A percentile compares a stretch with the other conserved stretches of the same genome.
Evolutionary conservation across 2,888 invertebrate species (phyloP).

Genomic region (Cinara cedri): DNA sequence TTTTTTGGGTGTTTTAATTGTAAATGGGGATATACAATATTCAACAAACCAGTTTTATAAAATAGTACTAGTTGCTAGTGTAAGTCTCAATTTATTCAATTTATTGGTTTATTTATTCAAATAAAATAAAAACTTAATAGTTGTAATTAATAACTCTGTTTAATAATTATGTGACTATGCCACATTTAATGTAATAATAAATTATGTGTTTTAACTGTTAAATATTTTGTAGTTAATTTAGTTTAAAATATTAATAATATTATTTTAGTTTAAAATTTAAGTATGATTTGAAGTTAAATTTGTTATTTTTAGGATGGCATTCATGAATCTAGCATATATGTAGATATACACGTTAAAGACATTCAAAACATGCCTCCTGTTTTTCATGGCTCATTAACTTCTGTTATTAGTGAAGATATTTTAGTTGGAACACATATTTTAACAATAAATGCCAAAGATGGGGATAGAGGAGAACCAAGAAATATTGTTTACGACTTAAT

Average conservation of each 20-base stretch:
- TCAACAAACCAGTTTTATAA: constrained; percentile 79
- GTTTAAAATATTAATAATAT: not conserved
- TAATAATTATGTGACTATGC: not conserved
- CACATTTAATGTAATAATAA: not conserved
- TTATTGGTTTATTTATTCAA: not conserved
- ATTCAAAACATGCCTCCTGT: constrained; percentile 87
- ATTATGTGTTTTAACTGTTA: not conserved
- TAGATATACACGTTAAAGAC: constrained; percentile 80
- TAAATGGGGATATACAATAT: constrained; percentile 76
- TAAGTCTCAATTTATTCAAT: too few species aligned
- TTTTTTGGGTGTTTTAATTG: constrained; percentile 72
- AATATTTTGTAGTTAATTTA: not conserved
- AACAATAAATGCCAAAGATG: constrained; percentile 81
- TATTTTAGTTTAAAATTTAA: constrained; percentile 18
- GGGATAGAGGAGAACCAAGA: constrained; percentile 82
- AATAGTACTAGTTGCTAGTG: constrained; percentile 77
- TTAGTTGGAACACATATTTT: constrained; percentile 82
- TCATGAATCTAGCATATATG: constrained; percentile 74
- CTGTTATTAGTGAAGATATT: constrained; percentile 80
- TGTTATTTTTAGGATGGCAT: constrained; percentile 73
- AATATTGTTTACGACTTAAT: constrained; percentile 79
- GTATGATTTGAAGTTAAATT: constrained; percentile 57
- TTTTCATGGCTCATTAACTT: constrained; percentile 80
- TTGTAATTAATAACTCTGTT: not conserved
- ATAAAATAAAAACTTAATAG: not conserved